A percentile compares a stretch with the other conserved stretches of the same genome.
phyloP scores from a whole-genome alignment of 2,888 invertebrate genomes.

The Lacanobia wlatinum region DNA sequence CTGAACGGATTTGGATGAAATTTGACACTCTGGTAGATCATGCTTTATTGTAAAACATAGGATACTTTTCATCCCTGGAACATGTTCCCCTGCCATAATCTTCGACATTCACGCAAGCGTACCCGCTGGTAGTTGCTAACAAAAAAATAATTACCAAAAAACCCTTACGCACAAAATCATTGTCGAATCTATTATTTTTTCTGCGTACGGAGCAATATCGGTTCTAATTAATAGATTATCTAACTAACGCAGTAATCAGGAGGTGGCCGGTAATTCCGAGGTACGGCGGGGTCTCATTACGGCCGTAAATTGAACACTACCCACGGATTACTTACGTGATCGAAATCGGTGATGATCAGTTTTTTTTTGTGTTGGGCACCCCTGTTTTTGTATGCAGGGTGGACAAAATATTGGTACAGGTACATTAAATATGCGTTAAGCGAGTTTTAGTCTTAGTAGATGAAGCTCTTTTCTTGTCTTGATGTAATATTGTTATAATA shows the following conservation, averaged over 20 bases:
- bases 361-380: constrained; percentile 23
- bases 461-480: too few species aligned
- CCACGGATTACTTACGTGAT: constrained; percentile 52
- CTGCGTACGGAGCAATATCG: constrained; percentile 41
- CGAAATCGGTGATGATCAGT: constrained; percentile 36
- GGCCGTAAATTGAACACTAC: constrained; percentile 53
- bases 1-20: background rate
- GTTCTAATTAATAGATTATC: constrained; percentile 57
- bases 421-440: too few species aligned
- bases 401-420: background rate
- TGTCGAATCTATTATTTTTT: constrained; percentile 40
- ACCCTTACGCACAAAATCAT: constrained; percentile 32
- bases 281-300: constrained; percentile 51
- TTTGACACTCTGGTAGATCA: background rate
- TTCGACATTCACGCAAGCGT: too few species aligned
- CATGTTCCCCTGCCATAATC: too few species aligned
- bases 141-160: constrained; percentile 8
- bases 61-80: too few species aligned
- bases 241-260: constrained; percentile 49
- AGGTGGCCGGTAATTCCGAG: constrained; percentile 38
- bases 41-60: too few species aligned
- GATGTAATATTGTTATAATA: too few species aligned
- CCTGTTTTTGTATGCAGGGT: too few species aligned
- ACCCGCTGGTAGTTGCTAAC: background rate
- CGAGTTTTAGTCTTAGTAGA: too few species aligned